Base-by-base conservation (phyloP, 92 coral and sea anemone genomes). In the Metridium senile region DNA sequence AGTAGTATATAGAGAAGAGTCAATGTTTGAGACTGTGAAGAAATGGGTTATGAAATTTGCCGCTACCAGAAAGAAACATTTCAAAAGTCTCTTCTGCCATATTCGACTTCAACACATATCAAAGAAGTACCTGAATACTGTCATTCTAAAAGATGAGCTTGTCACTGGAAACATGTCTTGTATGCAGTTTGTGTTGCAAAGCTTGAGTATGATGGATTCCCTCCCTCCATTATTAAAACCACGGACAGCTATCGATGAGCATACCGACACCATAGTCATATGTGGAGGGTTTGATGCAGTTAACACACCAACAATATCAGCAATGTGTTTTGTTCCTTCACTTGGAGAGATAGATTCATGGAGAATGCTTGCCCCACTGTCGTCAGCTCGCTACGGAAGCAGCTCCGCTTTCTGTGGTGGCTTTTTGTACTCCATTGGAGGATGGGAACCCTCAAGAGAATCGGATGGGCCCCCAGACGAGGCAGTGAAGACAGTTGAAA, bases 11-110 rank as follows among this genome's bases (percentile, higher is more conserved):
- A 72, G 35, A 34, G 84, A 79, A 22, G 84, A 79, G 31, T 33
- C 29, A 13, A 73, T 79, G 31, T 79, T 52, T n/a, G 52, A 79
- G 43, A 75, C 84, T 9, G 53, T 71, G 17, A 71, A 54, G 0
- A 79, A 56, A 33, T 80, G 85, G 85, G 65, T 80, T 1, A 80
- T 57, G 46, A 57, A 56, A 33, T 52, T 67, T 20, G 43, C 78
- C 9, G 66, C 78, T 16, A 73, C 61, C 1, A 11, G 78, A 19
- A 73, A 73, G 66, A 73, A 73, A 39, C 61, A 73, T 32, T 73
- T 73, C 33, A 73, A 73, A 26, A 56, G 21, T 19, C 66, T 73
- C 2, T 73, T 73, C 51, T 46, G 34, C 33, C 66, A 73, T 32
- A 33, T 73, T 54, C 35, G 78, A 6, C 61, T 73, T 58, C 61